phyloP scores from a whole-genome alignment of 2,113 vertebrate genomes.

The Addax nasomaculatus region DNA sequence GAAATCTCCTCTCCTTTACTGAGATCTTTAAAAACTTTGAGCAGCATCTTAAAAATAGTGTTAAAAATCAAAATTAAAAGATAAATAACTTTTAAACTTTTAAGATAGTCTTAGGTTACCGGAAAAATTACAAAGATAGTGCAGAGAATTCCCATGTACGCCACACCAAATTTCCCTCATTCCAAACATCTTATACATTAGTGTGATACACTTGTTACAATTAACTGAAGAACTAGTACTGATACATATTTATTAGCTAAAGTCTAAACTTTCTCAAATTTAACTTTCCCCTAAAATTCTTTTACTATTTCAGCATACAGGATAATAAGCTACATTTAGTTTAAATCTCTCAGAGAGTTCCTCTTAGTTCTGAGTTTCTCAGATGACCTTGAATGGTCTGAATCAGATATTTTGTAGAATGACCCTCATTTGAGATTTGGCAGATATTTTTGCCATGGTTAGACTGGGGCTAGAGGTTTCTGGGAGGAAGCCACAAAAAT shows the following conservation, averaged over 20 bases:
- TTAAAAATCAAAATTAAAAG: not conserved
- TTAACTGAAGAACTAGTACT: not conserved
- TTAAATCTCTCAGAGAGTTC: not conserved
- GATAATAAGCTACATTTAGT: not conserved
- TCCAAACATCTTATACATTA: not conserved
- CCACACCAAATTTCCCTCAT: not conserved
- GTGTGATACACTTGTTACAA: not conserved
- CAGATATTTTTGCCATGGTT: not conserved
- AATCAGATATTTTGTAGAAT: not conserved
- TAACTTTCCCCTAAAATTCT: not conserved
- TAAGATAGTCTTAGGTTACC: not conserved
- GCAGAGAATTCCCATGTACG: not conserved
- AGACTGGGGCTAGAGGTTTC: not conserved
- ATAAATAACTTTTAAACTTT: not conserved
- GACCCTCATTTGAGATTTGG: not conserved
- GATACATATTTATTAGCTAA: not conserved
- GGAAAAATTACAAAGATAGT: not conserved
- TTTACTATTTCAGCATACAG: not conserved
- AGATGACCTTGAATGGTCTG: not conserved
- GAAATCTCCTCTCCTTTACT: not conserved
- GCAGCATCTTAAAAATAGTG: not conserved
- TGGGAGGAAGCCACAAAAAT: not conserved
- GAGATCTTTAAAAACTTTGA: not conserved
- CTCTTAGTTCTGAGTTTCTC: not conserved
- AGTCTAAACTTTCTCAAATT: not conserved